phyloP scores from a whole-genome alignment of 2,113 vertebrate species.

The Perognathus longimembris region DNA sequence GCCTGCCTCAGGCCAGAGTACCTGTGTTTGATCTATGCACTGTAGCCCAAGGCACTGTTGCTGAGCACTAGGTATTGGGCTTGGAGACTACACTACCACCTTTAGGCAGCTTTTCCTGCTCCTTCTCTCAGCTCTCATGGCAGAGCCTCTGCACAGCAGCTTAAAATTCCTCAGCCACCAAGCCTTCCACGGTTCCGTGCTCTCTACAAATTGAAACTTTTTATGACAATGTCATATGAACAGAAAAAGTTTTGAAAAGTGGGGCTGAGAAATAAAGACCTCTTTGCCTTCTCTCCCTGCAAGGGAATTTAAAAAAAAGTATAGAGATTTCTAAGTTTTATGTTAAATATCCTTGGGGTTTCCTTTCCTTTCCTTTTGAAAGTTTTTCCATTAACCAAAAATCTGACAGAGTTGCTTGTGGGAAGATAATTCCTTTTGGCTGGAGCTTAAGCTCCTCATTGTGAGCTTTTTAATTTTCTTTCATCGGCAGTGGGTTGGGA shows the following conservation, averaged over 20 bases:
- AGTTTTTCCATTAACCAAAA: slow-evolving; percentile 75
- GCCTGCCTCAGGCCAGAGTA: background rate
- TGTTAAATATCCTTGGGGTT: slow-evolving; percentile 81
- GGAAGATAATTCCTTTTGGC: slow-evolving; percentile 78
- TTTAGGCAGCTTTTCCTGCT: background rate
- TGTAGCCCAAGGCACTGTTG: background rate
- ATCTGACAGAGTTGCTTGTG: slow-evolving; percentile 66
- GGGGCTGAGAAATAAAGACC: slow-evolving; percentile 75
- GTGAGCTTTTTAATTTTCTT: slow-evolving; percentile 80
- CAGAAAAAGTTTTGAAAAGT: slow-evolving; percentile 73
- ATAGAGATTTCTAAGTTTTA: slow-evolving; percentile 68
- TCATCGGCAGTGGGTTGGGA: slow-evolving; percentile 40
- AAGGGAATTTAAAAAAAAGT: slow-evolving; percentile 77
- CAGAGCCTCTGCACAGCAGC: slow-evolving; percentile 1
- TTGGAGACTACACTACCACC: background rate
- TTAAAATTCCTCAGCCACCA: slow-evolving; percentile 58
- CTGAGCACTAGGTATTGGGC: background rate
- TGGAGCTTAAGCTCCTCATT: slow-evolving; percentile 67
- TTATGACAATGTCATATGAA: slow-evolving; percentile 71
- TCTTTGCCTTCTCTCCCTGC: slow-evolving; percentile 60
- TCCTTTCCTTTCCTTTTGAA: slow-evolving; percentile 74
- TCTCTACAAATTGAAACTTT: slow-evolving; percentile 71
- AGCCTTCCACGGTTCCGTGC: background rate
- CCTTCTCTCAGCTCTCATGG: background rate
- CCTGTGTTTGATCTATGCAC: slow-evolving; percentile 55